phyloP scores from a whole-genome alignment of 1,140 invertebrate species.

The Yoshiicerus persimilis region DNA sequence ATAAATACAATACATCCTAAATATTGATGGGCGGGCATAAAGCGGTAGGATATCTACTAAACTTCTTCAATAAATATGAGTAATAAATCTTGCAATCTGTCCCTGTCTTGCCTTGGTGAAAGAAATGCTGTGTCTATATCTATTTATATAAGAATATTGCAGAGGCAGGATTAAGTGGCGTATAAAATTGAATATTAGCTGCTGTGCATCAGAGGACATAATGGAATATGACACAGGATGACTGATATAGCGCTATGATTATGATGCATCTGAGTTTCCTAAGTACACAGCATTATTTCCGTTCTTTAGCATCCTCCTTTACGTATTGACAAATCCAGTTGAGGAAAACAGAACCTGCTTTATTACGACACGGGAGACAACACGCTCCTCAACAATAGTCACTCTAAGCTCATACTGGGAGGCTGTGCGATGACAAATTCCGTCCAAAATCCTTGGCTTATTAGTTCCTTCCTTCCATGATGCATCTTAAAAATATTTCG shows the following conservation, averaged over 20 bases:
- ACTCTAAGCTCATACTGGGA: neutral
- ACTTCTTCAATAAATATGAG: no score
- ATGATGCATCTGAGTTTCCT: conserved; percentile 65
- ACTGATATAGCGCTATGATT: conserved; percentile 66
- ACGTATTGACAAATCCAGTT: neutral
- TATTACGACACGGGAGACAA: neutral
- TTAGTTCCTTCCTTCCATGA: neutral
- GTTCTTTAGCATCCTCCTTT: neutral
- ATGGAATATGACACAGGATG: conserved; percentile 86
- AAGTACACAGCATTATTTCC: neutral
- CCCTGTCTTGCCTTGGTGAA: no score
- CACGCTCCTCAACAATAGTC: neutral
- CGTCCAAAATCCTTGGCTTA: neutral
- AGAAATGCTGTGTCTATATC: no score
- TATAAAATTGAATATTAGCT: no score
- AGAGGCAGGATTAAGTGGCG: no score
- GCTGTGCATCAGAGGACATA: conserved; percentile 85
- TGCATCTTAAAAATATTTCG: no score
- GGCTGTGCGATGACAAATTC: neutral
- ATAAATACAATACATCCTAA: no score
- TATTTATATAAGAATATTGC: no score
- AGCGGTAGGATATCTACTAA: no score
- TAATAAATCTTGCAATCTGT: no score
- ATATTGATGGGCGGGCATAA: no score
- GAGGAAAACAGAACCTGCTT: neutral